Base-by-base conservation (phyloP, 2,888 invertebrate species). In the Sesia apiformis region DNA sequence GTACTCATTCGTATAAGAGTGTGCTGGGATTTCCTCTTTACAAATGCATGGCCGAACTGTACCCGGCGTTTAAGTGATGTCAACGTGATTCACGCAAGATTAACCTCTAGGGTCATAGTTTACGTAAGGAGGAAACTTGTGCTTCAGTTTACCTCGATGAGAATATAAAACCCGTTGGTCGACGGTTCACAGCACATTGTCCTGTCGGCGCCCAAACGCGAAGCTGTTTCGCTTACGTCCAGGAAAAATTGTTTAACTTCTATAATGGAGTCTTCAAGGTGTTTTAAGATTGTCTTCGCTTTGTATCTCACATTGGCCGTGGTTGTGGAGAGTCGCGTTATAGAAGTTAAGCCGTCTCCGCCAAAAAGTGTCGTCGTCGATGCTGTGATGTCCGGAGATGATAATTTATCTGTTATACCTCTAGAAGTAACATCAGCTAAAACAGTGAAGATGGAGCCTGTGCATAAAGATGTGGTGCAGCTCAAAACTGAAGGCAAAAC, bases 301-400 rank as follows among this genome's bases (percentile, higher is more conserved):
- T 38, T 68, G 53, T 60, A 58, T 56, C 55, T 66, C 8, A 55
- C 60, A 8, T 53, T 67, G 53, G 53, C 64, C 42, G 58, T 57
- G 43, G 55, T 54, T 43, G 62, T 63, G 50, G 62, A 69, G 54
- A 58, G 66, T 40, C 53, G 60, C 49, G n/a, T 49, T 57, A 57
- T 56, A 57, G 52, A 56, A 53, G 49, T 39, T 46, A 4, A 7
- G 46, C 8, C 39, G 6, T 7, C 51, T 39, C 40, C 23, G 42
- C 40, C 53, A n/a, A 43, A 23, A 23, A 23, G 23, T 23, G 23
- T 23, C 23, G 8, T 8, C 5, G 8, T 46, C 8, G 46, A 46
- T 4, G n/a, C 46, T 46, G 46, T 46, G 8, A 46, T n/a, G 3
- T 23, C 8, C n/a, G 46, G 23, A 5, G 46, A 46, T 4, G 46